Base-by-base conservation (phyloP, 2,888 invertebrate genomes). In the Agonopterix subpropinquella region DNA sequence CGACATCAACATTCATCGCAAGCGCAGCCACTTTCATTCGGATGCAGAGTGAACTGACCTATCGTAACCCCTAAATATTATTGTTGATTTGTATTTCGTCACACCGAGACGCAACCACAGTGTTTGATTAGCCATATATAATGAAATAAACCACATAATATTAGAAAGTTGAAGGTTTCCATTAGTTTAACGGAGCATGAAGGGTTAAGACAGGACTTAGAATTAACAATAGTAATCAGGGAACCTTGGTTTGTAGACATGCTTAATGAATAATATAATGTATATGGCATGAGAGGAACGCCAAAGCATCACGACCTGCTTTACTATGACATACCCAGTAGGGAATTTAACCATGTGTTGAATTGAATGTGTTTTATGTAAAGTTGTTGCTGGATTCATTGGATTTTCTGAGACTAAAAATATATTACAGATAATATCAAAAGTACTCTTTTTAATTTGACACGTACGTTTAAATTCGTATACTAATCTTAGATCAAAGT, bases 201-300 rank as follows among this genome's bases (percentile, higher is more conserved):
- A 74, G 70, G 72, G 7, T 59, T 43, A 56, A 46, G 51, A 53
- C 60, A 62, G 62, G 65, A 62, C 48, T 11, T 50, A 55, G 58
- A 52, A 55, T 50, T 52, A 56, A 57, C 63, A 64, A 67, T 67
- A 56, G 67, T 64, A 64, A 68, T 60, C 55, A 68, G 61, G 11
- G 54, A 65, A 66, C 73, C 73, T 72, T 73, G 63, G 55, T 58
- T 53, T 55, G 28, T 43, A 28, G 28, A 28, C 39, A 41, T 43
- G 47, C 53, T 56, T 62, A 65, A 67, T 67, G 66, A 62, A 28
- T 28, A 28, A 28, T 28, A 28, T 28, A 28, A 28, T 28, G 59
- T 55, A 58, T 36, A 59, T 54, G 57, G 61, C 60, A 61, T 62
- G 66, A 57, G 59, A 59, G 70, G 79, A 80, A 80, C 81, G 79